A percentile compares a stretch with the other conserved stretches of the same genome.
Evolutionary conservation across 2,797 vertebrate genomes (phyloP).

Genomic region (Phataginus tetradactyla): DNA sequence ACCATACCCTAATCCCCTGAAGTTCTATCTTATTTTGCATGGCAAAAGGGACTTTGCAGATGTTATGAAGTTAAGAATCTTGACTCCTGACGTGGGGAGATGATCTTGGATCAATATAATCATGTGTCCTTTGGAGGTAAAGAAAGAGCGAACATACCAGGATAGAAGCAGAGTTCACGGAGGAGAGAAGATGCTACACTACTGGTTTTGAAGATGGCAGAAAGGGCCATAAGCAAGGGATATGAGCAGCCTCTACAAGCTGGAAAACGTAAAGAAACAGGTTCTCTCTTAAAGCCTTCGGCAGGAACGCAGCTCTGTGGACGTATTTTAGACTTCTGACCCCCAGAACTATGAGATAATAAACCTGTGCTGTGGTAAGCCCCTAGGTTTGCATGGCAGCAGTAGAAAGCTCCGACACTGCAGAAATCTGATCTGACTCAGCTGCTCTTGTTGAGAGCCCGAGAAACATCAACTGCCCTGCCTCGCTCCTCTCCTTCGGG

Average conservation of each 20-base stretch:
- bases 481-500: neutral
- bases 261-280: neutral
- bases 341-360: neutral
- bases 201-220: neutral
- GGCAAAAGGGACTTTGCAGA: neutral
- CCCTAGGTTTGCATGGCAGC: neutral
- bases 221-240: neutral
- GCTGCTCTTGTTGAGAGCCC: neutral
- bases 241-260: neutral
- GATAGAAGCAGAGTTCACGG: neutral
- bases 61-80: neutral
- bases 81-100: neutral
- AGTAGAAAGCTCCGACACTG: neutral
- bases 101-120: slow-evolving; percentile 27
- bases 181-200: neutral
- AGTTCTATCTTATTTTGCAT: neutral
- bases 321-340: neutral
- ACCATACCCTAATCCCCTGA: neutral
- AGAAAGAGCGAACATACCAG: neutral
- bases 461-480: neutral
- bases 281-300: neutral
- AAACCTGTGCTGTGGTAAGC: neutral
- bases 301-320: neutral
- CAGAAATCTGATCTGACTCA: neutral
- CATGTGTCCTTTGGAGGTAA: fast-evolving